Conservation (phyloP, 1,140 invertebrate genomes). For the Calosoma granatense region DNA sequence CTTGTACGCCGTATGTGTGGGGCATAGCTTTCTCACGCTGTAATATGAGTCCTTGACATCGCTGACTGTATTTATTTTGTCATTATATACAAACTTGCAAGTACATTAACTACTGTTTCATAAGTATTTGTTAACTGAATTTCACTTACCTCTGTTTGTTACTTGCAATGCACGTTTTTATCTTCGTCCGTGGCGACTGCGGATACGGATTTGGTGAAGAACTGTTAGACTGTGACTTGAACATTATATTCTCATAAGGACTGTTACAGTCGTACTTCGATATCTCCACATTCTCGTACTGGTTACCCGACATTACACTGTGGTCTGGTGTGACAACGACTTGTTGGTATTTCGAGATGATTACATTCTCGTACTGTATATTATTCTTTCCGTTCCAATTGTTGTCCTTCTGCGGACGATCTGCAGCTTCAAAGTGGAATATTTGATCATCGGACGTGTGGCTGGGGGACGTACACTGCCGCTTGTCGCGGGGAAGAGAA, state of each 20-base stretch:
- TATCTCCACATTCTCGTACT: conserved; percentile 38
- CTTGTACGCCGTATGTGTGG: too few species aligned
- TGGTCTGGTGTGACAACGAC: conserved; percentile 7
- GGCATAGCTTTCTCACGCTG: too few species aligned
- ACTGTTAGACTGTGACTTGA: conserved; percentile 30
- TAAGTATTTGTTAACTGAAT: too few species aligned
- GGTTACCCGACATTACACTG: conserved; percentile 22
- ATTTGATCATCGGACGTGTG: background rate
- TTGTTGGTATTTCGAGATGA: background rate
- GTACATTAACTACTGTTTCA: too few species aligned
- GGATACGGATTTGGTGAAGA: conserved; percentile 35
- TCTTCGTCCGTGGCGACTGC: conserved; percentile 50
- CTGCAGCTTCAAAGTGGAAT: background rate
- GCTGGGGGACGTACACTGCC: conserved; percentile 34
- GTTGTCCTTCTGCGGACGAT: background rate
- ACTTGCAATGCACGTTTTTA: conserved; percentile 41
- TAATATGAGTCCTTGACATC: too few species aligned
- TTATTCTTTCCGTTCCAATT: background rate
- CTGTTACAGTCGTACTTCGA: conserved; percentile 32
- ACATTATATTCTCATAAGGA: conserved; percentile 41
- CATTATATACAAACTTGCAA: too few species aligned
- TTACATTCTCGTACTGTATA: conserved; percentile 12
- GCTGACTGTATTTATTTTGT: too few species aligned
- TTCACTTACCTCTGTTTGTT: conserved; percentile 29
- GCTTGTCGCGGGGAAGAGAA: conserved; percentile 67